Percentiles rank a stretch among this genome's conserved stretches.
These are phyloP conservation scores for Chiridota heheva DNA, from an alignment of 35 echinoderm and acorn worm genomes.

Conservation along the genomic window DNA sequence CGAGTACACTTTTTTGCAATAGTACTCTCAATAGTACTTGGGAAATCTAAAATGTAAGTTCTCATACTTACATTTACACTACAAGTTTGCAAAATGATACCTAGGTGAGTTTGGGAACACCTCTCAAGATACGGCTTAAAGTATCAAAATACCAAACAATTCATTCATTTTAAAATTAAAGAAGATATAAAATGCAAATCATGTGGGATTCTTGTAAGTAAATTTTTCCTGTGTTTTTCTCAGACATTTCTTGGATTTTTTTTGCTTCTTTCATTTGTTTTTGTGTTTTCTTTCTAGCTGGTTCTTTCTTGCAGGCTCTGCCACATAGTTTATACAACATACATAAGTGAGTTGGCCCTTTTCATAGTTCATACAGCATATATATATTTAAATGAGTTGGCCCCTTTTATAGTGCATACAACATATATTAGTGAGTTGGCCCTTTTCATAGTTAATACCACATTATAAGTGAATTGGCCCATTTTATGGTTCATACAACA, in stretches of 20 bases:
- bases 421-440: conserved; percentile 66
- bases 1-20: too few species aligned
- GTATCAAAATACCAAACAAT: too few species aligned
- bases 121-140: too few species aligned
- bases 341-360: conserved; percentile 47
- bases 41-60: too few species aligned
- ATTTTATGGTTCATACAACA: conserved; percentile 73
- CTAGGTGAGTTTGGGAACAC: too few species aligned
- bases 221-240: not conserved
- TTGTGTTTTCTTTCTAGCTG: conserved; percentile 46
- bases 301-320: conserved; percentile 52
- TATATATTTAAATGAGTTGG: too few species aligned
- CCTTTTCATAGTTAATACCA: not conserved
- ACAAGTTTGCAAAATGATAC: too few species aligned
- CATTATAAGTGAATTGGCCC: too few species aligned
- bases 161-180: too few species aligned
- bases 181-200: too few species aligned
- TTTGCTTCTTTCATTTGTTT: not conserved
- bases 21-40: too few species aligned
- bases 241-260: not conserved
- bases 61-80: too few species aligned
- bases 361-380: not conserved
- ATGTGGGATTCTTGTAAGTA: not conserved
- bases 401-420: conserved; percentile 70
- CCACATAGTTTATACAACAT: conserved; percentile 81